These are phyloP conservation scores for Heterodera carotae DNA, from an alignment of 1,140 invertebrate species.

Conservation along the genomic window DNA sequence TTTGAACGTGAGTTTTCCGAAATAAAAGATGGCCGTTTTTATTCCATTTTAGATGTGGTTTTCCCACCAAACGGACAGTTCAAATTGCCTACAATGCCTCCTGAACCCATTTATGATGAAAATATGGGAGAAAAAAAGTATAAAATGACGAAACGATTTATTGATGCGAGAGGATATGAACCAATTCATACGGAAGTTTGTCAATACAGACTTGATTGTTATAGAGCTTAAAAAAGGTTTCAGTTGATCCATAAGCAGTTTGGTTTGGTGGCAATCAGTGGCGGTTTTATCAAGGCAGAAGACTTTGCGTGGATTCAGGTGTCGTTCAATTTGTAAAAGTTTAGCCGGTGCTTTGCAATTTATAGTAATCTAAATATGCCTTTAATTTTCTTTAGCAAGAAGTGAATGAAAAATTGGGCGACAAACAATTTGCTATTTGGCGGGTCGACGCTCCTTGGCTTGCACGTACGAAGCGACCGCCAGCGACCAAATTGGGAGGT, in stretches of 20 bases:
- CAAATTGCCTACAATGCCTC: slow-evolving; percentile 58
- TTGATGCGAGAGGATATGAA: slow-evolving; percentile 62
- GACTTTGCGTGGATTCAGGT: slow-evolving; percentile 63
- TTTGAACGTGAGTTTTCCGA: slow-evolving; percentile 31
- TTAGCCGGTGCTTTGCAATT: too few species aligned
- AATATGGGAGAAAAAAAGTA: slow-evolving; percentile 58
- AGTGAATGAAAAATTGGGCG: slow-evolving; percentile 58
- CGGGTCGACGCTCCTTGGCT: slow-evolving; percentile 86
- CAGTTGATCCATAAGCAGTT: slow-evolving; percentile 60
- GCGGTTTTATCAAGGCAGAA: slow-evolving; percentile 54
- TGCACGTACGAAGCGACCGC: slow-evolving; percentile 79
- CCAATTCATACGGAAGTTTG: slow-evolving; percentile 55
- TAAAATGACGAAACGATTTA: slow-evolving; percentile 52
- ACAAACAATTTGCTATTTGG: slow-evolving; percentile 80
- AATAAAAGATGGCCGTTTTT: neutral
- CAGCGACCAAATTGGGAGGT: slow-evolving; percentile 86
- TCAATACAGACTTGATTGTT: too few species aligned
- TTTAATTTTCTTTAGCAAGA: slow-evolving; percentile 46
- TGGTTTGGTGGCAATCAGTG: slow-evolving; percentile 57
- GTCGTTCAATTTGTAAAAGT: slow-evolving; percentile 39
- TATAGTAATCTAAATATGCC: too few species aligned
- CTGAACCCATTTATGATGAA: slow-evolving; percentile 56
- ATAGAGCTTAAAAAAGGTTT: too few species aligned
- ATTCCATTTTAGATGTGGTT: slow-evolving; percentile 54
- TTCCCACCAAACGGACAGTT: slow-evolving; percentile 63